Percentiles rank a stretch among this genome's conserved stretches.
phyloP scores from a whole-genome alignment of 2,797 vertebrate genomes.

The Phrynocephalus guinanensis region DNA sequence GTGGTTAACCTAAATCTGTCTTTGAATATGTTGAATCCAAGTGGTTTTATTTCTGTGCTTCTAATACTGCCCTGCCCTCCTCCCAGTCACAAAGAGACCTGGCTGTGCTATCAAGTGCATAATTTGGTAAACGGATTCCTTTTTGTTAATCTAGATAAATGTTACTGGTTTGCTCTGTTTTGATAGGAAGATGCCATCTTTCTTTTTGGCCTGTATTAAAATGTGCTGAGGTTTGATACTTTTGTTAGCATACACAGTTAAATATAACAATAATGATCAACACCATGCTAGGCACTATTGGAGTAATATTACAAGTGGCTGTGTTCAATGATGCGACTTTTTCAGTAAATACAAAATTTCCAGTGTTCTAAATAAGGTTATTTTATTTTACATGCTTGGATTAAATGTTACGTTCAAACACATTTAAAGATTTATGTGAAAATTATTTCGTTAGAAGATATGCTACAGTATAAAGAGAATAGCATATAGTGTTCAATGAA shows the following conservation, averaged over 20 bases:
- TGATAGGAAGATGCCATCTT: neutral
- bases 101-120: neutral
- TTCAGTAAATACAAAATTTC: too few species aligned
- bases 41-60: neutral
- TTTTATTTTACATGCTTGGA: too few species aligned
- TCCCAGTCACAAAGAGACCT: neutral
- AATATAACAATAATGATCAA: neutral
- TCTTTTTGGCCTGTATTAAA: neutral
- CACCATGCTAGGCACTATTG: neutral
- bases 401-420: too few species aligned
- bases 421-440: too few species aligned
- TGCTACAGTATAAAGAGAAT: too few species aligned
- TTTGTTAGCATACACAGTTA: neutral
- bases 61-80: neutral
- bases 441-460: too few species aligned
- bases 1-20: conserved; percentile 6
- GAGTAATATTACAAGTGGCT: neutral
- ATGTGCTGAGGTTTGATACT: neutral
- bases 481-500: too few species aligned
- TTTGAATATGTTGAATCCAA: conserved; percentile 8
- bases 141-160: neutral
- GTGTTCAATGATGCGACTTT: neutral
- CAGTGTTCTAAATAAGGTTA: too few species aligned
- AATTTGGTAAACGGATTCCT: neutral
- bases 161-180: neutral